Evolutionary conservation across 2,888 invertebrate genomes (phyloP), one percentile per base, ranked within the genome.

Genomic region (Fragum fragum): DNA sequence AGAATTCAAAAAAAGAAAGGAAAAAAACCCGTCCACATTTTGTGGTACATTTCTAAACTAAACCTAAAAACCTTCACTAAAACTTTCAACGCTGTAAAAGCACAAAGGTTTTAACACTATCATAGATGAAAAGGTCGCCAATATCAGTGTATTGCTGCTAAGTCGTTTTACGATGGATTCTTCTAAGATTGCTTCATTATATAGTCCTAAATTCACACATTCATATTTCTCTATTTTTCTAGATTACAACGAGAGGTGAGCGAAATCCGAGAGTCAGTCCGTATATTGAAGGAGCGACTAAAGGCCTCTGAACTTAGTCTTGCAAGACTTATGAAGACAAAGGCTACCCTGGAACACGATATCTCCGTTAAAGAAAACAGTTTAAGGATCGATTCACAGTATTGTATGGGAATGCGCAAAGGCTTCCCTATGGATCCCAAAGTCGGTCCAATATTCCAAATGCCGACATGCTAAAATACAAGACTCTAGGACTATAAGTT

Each of bases 351-450:
- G 66, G 98, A 99, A 95, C 96, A 97, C 55, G 98, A 99, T 95
- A 95, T 98, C 83, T 96, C 97, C 71, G 96, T 97, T 93, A 99
- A 99, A 95, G 96, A 97, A 85, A 98, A 98, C 93, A 96, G 98
- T 16, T 95, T 98, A 82, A 97, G 98, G 94, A 98, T 98, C 87
- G 98, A 99, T 95, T 96, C 97, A 85, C 98, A 98, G 95, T 98
- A 98, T 95, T 98, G 98, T 94, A 97, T 98, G 96, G 98, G 98
- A 1, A 96, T 98, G 92, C 95, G 99, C 68, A 96, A 98, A 84
- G 97, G 98, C 6, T 98, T 98, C 95, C 98, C 98, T n/a, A 94
- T 93, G 92, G 94, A 94, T 74, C 93, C 93, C 52, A 94, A 93
- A 88, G 91, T 93, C 7, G 94, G 94, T 26, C 94, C 94, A 68